phyloP scores from a whole-genome alignment of 2,888 invertebrate species.

The Griposia aprilina region DNA sequence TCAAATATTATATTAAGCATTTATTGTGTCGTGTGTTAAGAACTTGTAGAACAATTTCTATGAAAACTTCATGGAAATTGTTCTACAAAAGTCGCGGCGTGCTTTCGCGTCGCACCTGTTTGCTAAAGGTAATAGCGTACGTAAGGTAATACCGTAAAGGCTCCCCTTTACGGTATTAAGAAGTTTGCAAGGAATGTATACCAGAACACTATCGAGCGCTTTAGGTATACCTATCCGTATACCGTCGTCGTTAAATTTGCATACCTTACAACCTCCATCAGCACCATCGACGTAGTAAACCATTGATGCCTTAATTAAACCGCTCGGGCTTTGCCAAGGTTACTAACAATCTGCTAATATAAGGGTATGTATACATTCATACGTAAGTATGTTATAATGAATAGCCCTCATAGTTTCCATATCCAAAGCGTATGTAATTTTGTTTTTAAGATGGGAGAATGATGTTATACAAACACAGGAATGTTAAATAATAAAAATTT shows the following conservation, averaged over 20 bases:
- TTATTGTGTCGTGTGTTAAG: too few species aligned
- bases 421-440: neutral
- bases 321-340: slow-evolving; percentile 30
- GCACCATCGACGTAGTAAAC: slow-evolving; percentile 26
- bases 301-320: slow-evolving; percentile 49
- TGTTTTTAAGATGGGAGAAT: neutral
- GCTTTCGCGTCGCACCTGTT: too few species aligned
- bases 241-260: slow-evolving; percentile 30
- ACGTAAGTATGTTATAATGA: neutral
- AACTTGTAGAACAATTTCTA: too few species aligned
- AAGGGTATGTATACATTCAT: neutral
- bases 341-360: slow-evolving; percentile 39
- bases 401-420: slow-evolving; percentile 1
- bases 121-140: too few species aligned
- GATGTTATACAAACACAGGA: neutral
- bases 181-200: neutral
- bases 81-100: too few species aligned
- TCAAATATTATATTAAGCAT: too few species aligned
- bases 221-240: neutral
- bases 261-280: slow-evolving; percentile 35
- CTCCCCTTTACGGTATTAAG: neutral
- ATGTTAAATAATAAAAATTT: too few species aligned
- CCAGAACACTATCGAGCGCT: slow-evolving; percentile 6
- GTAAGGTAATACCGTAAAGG: too few species aligned
- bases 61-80: too few species aligned